A percentile compares a stretch with the other conserved stretches of the same genome.
phyloP scores from a whole-genome alignment of 2,113 vertebrate genomes.

The Dasyprocta punctata region DNA sequence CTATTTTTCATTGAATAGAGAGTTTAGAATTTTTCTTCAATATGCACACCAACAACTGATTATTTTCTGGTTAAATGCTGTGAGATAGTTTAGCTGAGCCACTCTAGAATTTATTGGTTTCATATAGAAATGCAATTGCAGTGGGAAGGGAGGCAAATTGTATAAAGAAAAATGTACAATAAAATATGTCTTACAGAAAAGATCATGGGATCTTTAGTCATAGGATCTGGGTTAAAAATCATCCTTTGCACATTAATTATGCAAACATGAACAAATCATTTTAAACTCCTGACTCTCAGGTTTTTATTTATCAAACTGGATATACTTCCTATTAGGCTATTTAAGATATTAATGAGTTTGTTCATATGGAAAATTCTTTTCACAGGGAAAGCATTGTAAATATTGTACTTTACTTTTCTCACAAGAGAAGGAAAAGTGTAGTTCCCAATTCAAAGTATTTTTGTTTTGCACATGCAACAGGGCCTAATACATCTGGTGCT shows the following conservation, averaged over 20 bases:
- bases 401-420: neutral
- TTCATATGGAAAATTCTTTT: neutral
- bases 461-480: neutral
- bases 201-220: neutral
- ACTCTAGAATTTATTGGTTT: neutral
- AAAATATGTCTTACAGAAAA: neutral
- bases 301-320: neutral
- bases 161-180: neutral
- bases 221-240: neutral
- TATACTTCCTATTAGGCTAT: neutral
- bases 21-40: neutral
- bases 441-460: neutral
- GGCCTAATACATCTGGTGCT: neutral
- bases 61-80: neutral
- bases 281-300: neutral
- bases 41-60: neutral
- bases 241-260: neutral
- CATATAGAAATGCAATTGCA: neutral
- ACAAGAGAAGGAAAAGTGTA: neutral
- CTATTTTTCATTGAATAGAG: neutral
- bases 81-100: neutral
- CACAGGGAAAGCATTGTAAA: neutral
- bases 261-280: neutral
- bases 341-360: neutral
- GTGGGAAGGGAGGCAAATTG: neutral